Evolutionary conservation across 2,888 invertebrate species (phyloP).

Genomic region (Folsomia manolachei): DNA sequence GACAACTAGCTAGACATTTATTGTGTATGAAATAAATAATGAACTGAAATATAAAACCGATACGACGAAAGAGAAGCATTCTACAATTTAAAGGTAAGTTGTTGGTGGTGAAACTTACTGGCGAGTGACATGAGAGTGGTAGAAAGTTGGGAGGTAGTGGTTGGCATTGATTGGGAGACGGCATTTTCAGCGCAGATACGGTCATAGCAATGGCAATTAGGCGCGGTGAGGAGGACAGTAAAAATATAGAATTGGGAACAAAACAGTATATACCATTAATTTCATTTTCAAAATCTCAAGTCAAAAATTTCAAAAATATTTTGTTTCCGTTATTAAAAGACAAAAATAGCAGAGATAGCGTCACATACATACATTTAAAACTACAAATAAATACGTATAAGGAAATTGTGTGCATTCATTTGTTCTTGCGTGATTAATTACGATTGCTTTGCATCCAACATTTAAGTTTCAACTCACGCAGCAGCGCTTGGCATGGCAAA

Average conservation of each 20-base stretch:
- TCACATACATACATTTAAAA: neutral
- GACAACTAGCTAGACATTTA: neutral
- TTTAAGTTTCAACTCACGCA: too few relatives aligned
- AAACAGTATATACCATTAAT: neutral
- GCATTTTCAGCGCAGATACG: constrained; percentile 6
- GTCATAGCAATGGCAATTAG: constrained; percentile 8
- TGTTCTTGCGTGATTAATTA: neutral
- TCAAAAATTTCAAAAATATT: neutral
- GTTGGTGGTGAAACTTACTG: constrained; percentile 2
- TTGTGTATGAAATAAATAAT: constrained; percentile 3
- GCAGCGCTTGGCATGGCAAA: too few relatives aligned
- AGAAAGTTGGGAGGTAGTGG: neutral
- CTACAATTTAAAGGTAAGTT: neutral
- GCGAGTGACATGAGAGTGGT: constrained; percentile 6
- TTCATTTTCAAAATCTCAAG: neutral
- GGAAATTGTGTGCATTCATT: neutral
- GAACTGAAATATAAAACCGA: neutral
- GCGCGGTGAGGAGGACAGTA: constrained; percentile 6
- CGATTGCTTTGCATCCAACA: too few relatives aligned
- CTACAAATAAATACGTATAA: neutral
- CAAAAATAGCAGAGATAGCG: neutral
- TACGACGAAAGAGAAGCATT: constrained; percentile 4
- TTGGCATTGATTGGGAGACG: neutral
- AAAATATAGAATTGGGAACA: constrained; percentile 3
- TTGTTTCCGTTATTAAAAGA: neutral